These are phyloP conservation scores for Pseudobourletiella spinata DNA, from an alignment of 1,140 invertebrate species.

Conservation along the genomic window DNA sequence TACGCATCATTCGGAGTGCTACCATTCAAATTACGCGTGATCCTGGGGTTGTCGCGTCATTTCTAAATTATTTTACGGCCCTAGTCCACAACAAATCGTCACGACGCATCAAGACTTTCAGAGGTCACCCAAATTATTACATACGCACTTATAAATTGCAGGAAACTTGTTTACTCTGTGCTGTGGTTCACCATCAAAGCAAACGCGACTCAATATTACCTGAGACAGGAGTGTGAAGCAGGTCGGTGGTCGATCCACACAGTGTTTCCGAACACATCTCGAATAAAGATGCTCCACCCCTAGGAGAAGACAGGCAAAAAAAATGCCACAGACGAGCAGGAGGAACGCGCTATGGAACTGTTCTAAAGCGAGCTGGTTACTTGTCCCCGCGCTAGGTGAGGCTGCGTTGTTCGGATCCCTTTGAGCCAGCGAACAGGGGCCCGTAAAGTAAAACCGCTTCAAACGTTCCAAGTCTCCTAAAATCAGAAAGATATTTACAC, in stretches of 20 bases:
- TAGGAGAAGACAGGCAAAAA: constrained; percentile 57
- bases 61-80: no score
- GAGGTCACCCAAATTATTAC: no score
- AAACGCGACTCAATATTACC: constrained; percentile 16
- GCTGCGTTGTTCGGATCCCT: constrained; percentile 19
- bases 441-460: constrained; percentile 94
- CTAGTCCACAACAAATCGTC: no score
- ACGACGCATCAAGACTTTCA: no score
- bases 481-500: no score
- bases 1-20: no score
- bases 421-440: constrained; percentile 74
- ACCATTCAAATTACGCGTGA: no score
- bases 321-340: constrained; percentile 83
- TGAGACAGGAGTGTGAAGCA: constrained; percentile 34
- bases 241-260: constrained; percentile 18
- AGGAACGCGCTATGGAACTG: constrained; percentile 97
- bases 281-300: constrained; percentile 27
- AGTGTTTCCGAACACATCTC: constrained; percentile 11
- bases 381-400: constrained; percentile 37
- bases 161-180: no score
- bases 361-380: constrained; percentile 83
- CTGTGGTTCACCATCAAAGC: no score
- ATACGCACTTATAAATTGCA: no score
- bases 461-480: constrained; percentile 86
- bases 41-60: no score